Percentiles rank a stretch among this genome's conserved stretches.
These are phyloP conservation scores for Clarias batrachus DNA, from an alignment of 2,113 vertebrate genomes.

Conservation along the genomic window DNA sequence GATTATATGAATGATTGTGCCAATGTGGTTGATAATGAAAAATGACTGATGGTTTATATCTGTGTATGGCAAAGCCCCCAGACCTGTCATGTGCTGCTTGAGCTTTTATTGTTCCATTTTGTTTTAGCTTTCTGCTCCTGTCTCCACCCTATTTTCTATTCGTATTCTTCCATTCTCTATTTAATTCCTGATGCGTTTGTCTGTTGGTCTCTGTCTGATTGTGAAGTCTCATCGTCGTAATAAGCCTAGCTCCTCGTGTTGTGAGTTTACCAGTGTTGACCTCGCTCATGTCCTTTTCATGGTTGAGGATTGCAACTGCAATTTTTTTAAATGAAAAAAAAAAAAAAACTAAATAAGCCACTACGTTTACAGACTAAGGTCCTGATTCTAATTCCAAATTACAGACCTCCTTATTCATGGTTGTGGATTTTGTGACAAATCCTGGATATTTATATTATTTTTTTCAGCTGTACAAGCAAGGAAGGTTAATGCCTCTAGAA, in stretches of 20 bases:
- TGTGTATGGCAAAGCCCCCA: background rate
- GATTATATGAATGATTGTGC: background rate
- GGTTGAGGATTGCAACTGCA: background rate
- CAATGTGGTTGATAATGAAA: background rate
- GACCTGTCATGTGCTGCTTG: background rate
- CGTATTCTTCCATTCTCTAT: background rate
- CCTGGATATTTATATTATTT: background rate
- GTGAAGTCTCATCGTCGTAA: background rate
- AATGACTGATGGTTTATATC: background rate
- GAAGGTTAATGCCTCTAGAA: background rate
- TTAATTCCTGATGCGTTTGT: background rate
- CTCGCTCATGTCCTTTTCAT: background rate
- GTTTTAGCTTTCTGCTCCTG: background rate
- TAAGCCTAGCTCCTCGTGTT: background rate
- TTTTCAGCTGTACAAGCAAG: background rate
- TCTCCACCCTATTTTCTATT: background rate
- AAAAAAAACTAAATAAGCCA: background rate
- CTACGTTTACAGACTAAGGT: no score
- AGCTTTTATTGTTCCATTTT: background rate
- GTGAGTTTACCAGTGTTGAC: background rate
- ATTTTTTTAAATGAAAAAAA: background rate
- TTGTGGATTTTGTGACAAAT: background rate
- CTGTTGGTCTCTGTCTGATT: background rate
- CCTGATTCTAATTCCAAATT: background rate
- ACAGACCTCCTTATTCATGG: background rate